Percentiles rank a stretch among this genome's conserved stretches.
Conservation (phyloP, 2,113 vertebrate species). For the Romanogobio albipinnatus region DNA sequence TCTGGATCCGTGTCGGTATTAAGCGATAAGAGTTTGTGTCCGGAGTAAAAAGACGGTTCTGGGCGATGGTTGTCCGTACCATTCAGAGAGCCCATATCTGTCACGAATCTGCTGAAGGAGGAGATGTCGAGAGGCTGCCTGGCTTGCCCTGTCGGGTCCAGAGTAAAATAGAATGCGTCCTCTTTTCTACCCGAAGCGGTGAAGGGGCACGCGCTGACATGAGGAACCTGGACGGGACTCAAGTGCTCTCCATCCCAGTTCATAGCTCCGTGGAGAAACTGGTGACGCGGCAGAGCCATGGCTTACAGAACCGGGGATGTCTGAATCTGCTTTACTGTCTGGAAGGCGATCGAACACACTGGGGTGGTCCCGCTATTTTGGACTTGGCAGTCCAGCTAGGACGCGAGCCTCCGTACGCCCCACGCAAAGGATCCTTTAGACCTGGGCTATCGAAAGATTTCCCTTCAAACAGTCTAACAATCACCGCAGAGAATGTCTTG, state of each 20-base stretch:
- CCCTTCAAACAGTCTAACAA: constrained; percentile 48
- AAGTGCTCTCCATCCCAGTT: constrained; percentile 51
- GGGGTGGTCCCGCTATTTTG: constrained; percentile 49
- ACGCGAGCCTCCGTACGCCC: constrained; percentile 12
- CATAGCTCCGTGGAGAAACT: constrained; percentile 33
- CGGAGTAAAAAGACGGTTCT: constrained; percentile 43
- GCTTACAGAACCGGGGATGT: constrained; percentile 36
- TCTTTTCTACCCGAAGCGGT: constrained; percentile 46
- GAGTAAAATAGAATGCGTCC: constrained; percentile 53
- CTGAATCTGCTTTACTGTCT: constrained; percentile 56
- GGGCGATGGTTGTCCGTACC: constrained; percentile 43
- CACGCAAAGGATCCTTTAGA: constrained; percentile 28
- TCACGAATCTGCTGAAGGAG: constrained; percentile 51
- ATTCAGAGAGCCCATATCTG: constrained; percentile 52
- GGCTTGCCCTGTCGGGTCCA: constrained; percentile 52
- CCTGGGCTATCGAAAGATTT: constrained; percentile 52
- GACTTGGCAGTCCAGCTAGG: constrained; percentile 39
- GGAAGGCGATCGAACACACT: constrained; percentile 28
- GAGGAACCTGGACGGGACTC: constrained; percentile 41
- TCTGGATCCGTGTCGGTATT: constrained; percentile 40
- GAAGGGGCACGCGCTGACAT: constrained; percentile 46
- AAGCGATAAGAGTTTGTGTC: constrained; percentile 46
- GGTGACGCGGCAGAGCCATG: constrained; percentile 36
- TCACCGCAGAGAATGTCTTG: constrained; percentile 39
- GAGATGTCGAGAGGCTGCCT: constrained; percentile 51